These are phyloP conservation scores for Acromyrmex echinatior DNA, from an alignment of 1,140 invertebrate species.

Conservation along the genomic window DNA sequence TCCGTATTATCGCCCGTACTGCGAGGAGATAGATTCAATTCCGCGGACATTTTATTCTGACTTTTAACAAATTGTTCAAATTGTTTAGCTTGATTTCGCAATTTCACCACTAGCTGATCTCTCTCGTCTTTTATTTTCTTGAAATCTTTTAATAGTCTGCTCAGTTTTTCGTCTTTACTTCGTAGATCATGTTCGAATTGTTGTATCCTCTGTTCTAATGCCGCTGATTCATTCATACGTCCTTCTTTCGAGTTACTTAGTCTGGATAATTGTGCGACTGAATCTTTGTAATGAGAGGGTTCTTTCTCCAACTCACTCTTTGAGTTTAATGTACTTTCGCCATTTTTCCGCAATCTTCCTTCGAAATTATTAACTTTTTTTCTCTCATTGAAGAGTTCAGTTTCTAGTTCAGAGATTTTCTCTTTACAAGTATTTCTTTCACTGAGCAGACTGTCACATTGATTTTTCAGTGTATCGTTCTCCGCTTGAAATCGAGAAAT, in stretches of 20 bases:
- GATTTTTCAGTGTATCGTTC: conserved; percentile 75
- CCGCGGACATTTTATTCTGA: conserved; percentile 81
- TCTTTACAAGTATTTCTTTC: conserved; percentile 77
- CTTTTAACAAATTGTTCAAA: conserved; percentile 83
- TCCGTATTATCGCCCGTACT: conserved; percentile 77
- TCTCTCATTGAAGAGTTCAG: conserved; percentile 76
- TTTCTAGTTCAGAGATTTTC: conserved; percentile 78
- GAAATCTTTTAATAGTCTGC: conserved; percentile 75
- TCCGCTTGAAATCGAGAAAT: conserved; percentile 72
- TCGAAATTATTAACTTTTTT: conserved; percentile 74
- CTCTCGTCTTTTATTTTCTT: conserved; percentile 81
- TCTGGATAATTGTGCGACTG: conserved; percentile 70
- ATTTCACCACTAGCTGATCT: conserved; percentile 79
- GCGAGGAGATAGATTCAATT: conserved; percentile 80
- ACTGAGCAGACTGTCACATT: conserved; percentile 74
- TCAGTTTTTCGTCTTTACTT: conserved; percentile 77
- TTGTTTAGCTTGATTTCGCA: conserved; percentile 82
- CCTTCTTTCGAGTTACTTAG: conserved; percentile 73
- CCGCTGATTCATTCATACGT: conserved; percentile 63
- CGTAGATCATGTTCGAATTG: conserved; percentile 80
- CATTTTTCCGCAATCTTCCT: conserved; percentile 68
- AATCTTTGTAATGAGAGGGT: conserved; percentile 75
- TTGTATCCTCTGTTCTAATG: conserved; percentile 76
- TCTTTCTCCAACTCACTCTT: conserved; percentile 78
- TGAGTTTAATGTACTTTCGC: conserved; percentile 55